Percentiles rank a stretch among this genome's conserved stretches.
These are phyloP conservation scores for Lycaon pictus DNA, from an alignment of 2,113 vertebrate genomes.

Conservation along the genomic window DNA sequence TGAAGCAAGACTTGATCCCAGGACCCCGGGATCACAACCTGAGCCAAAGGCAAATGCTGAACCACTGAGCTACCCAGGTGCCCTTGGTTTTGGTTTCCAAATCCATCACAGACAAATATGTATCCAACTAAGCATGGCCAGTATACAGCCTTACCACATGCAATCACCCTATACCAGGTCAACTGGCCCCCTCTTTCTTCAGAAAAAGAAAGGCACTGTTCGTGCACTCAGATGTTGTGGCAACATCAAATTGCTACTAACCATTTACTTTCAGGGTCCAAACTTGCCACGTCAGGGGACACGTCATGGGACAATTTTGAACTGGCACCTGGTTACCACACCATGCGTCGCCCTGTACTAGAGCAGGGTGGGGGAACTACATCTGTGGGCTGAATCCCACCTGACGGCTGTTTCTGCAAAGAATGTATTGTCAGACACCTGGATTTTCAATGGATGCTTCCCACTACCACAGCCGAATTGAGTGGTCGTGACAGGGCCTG, in stretches of 20 bases:
- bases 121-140: not conserved
- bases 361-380: not conserved
- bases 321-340: not conserved
- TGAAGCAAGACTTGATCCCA: too few relatives aligned
- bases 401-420: not conserved
- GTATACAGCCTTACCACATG: not conserved
- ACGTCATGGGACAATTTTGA: not conserved
- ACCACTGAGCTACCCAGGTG: too few relatives aligned
- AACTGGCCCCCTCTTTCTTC: not conserved
- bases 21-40: too few relatives aligned
- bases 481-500: not conserved
- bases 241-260: not conserved
- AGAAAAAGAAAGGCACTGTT: not conserved
- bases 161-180: not conserved
- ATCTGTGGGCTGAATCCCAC: not conserved
- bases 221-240: too few relatives aligned
- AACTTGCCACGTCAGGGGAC: rapidly evolving
- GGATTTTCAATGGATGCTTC: not conserved
- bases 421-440: not conserved
- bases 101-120: not conserved
- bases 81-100: not conserved
- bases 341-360: not conserved
- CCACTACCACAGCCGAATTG: not conserved
- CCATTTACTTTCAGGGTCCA: not conserved
- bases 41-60: too few relatives aligned